phyloP scores from a whole-genome alignment of 2,888 invertebrate species.

The Agrotis ipsilon region DNA sequence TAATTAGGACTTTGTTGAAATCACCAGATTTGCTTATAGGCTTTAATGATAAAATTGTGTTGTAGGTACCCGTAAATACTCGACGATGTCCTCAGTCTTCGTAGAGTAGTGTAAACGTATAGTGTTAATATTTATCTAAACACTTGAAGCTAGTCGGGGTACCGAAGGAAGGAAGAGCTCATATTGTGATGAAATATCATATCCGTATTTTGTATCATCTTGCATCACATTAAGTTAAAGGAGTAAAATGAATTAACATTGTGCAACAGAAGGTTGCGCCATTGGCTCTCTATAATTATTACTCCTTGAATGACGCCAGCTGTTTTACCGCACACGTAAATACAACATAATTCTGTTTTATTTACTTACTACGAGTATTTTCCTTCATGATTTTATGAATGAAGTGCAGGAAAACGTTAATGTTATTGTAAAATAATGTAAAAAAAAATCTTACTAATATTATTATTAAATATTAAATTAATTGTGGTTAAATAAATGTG shows the following conservation, averaged over 20 bases:
- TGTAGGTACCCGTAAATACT: no score
- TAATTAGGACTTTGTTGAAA: no score
- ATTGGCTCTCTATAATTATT: not conserved
- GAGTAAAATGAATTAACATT: not conserved
- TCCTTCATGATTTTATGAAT: slow-evolving; percentile 45
- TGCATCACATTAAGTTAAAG: no score
- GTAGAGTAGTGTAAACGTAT: no score
- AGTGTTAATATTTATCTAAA: no score
- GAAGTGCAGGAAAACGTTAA: slow-evolving; percentile 17
- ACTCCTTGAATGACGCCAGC: slow-evolving; percentile 10
- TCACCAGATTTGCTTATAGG: no score
- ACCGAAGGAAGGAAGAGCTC: not conserved
- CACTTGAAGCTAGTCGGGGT: no score
- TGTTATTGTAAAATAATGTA: slow-evolving; percentile 7
- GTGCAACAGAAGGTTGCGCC: slow-evolving; percentile 1
- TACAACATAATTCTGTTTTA: slow-evolving; percentile 12
- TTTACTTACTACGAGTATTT: slow-evolving; percentile 1
- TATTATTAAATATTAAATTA: no score
- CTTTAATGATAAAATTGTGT: no score
- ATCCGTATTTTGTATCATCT: not conserved
- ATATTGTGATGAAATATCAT: not conserved
- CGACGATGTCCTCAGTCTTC: no score
- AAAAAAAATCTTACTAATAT: not conserved
- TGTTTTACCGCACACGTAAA: slow-evolving; percentile 7
- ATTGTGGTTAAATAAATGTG: no score